Evolutionary conservation across 1,140 invertebrate genomes (phyloP), one percentile per base, ranked within the genome.

Genomic region (Dinoponera quadriceps): DNA sequence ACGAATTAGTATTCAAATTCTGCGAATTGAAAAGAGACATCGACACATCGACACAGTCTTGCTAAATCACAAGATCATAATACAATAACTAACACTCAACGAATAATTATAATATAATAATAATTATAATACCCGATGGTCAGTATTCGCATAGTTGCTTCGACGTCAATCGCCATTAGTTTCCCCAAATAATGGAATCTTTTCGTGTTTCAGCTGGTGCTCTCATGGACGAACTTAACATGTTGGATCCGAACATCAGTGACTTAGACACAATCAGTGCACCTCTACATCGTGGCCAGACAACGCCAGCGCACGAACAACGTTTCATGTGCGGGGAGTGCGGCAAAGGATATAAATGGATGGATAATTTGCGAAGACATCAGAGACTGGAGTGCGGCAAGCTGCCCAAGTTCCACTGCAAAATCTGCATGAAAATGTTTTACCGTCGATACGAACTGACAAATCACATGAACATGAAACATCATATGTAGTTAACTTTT

Each of bases 351-450:
- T 92, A 92, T 80, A 91, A 87, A 27, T 88, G 84, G 83, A 85
- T 91, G 83, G 85, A 86, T 3, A 92, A 89, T 72, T 72, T 92
- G 14, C 87, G 85, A 25, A 84, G 91, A 20, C 94, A 95, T 78
- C 93, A 94, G 63, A 91, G 93, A 25, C 91, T 94, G 60, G 94
- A 95, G 59, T 95, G 94, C 69, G 92, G 92, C 1, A 91, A 92
- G n/a, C 75, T 89, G 18, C 93, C 93, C 0, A 91, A 91, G n/a
- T 92, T 91, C 73, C 65, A 66, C 0, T 94, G 94, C 63, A 85
- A 85, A 22, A 69, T 91, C 22, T 94, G 93, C 59, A 72, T 55
- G 4, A 90, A 86, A 73, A 66, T 54, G n/a, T 92, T 91, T 65
- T 91, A 89, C 7, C 82, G 90, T 20, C 75, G 89, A 78, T 92